Base-by-base conservation (phyloP, 2,113 vertebrate species). In the Pachypanchax playfairii region DNA sequence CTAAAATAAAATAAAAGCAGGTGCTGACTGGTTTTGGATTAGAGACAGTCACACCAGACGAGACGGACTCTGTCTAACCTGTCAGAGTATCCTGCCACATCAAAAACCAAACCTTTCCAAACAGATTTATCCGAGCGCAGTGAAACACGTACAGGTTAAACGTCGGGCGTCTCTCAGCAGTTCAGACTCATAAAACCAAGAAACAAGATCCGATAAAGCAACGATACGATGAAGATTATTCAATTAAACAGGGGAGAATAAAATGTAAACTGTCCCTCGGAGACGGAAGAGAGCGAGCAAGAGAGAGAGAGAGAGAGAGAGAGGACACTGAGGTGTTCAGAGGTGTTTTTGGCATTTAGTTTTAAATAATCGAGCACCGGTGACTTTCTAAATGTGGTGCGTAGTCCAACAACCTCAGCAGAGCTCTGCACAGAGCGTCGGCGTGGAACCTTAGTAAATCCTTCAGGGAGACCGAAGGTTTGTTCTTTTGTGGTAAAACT, bases 291-390 rank as follows among this genome's bases (percentile, higher is more conserved):
- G 14, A 74, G 62, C 58, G 38, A 75, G 77, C 85, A 75, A 24
- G 21, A 22, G 20, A 31, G 25, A 72, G 48, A 65, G 57, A 72
- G 46, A 57, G n/a, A 66, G 18, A 73, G 64, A 63, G 31, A 76
- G 77, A 86, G 77, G 80, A 87, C 82, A 86, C 84, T 76, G 87
- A 85, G 87, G 84, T 88, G 84, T 84, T 87, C 70, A 64, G 75
- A 83, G 77, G 85, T 82, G 80, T 70, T 87, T 89, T 88, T 90
- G 89, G 87, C 87, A 65, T 82, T 69, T 56, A n/a, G n/a, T 26
- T 39, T 60, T 29, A 33, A 61, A 57, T 67, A 61, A 49, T 69
- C 13, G 20, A 82, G 84, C 79, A 87, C 80, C 87, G 85, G 80
- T 74, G 80, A 70, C 80, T 75, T 77, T 82, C 56, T 61, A 43